Evolutionary conservation across 2,113 vertebrate species (phyloP).

Genomic region (Bothrops jararaca): DNA sequence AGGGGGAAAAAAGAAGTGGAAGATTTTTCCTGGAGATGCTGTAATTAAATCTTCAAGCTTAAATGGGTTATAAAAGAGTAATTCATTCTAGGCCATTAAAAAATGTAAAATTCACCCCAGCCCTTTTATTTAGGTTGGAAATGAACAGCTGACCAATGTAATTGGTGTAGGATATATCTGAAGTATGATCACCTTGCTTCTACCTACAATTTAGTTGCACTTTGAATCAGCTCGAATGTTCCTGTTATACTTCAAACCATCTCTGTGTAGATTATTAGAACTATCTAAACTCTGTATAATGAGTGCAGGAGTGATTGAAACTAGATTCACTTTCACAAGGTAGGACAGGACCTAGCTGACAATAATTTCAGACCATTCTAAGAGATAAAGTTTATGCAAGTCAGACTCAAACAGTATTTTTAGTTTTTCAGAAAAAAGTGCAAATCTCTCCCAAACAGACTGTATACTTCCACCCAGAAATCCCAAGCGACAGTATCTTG

Average conservation of each 20-base stretch:
- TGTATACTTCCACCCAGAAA: neutral
- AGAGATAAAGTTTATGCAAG: neutral
- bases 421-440: neutral
- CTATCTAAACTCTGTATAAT: neutral
- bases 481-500: neutral
- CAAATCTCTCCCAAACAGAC: neutral
- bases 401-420: neutral
- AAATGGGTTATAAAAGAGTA: no score
- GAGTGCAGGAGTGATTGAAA: neutral
- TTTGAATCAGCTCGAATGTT: neutral
- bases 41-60: neutral
- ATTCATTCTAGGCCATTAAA: neutral
- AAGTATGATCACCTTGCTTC: neutral
- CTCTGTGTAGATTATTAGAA: neutral
- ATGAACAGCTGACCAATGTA: neutral
- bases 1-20: neutral
- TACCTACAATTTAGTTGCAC: neutral
- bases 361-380: neutral
- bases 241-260: neutral
- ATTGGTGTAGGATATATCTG: neutral
- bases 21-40: neutral
- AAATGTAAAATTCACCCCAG: neutral
- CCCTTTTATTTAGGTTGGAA: neutral
- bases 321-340: neutral
- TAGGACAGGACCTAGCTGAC: neutral